Percentiles rank a stretch among this genome's conserved stretches.
Conservation (phyloP, 2,888 invertebrate species). For the Lamproptera curius region DNA sequence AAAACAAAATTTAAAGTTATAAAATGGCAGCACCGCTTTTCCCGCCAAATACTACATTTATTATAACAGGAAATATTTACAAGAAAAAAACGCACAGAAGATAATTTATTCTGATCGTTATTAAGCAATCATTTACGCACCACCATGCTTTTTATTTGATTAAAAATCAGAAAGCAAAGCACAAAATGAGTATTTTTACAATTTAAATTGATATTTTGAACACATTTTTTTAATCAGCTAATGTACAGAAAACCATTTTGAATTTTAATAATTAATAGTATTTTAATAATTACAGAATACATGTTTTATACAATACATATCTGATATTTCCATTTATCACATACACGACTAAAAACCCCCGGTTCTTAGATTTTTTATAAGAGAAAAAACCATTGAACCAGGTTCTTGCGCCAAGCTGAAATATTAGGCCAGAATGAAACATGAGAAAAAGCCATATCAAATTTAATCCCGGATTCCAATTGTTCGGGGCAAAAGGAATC, state of each 20-base stretch:
- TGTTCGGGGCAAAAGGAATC: slow-evolving; percentile 53
- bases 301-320: background rate
- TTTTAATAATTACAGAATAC: background rate
- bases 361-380: slow-evolving; percentile 63
- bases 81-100: slow-evolving; percentile 17
- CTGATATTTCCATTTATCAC: slow-evolving; percentile 22
- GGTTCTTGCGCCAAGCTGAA: slow-evolving; percentile 44
- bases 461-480: slow-evolving; percentile 36
- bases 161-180: background rate
- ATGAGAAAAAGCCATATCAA: too few relatives aligned
- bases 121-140: background rate
- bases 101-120: slow-evolving; percentile 19
- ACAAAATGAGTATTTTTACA: slow-evolving; percentile 6
- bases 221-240: background rate
- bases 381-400: slow-evolving; percentile 62
- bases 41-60: slow-evolving; percentile 1
- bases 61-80: background rate
- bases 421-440: slow-evolving; percentile 27
- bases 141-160: background rate
- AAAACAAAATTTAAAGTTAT: background rate
- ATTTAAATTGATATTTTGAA: background rate
- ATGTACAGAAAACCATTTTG: background rate
- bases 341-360: slow-evolving; percentile 36
- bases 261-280: background rate
- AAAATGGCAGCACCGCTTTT: slow-evolving; percentile 24